phyloP scores from a whole-genome alignment of 2,888 invertebrate species.

The Brachylomia viminalis region DNA sequence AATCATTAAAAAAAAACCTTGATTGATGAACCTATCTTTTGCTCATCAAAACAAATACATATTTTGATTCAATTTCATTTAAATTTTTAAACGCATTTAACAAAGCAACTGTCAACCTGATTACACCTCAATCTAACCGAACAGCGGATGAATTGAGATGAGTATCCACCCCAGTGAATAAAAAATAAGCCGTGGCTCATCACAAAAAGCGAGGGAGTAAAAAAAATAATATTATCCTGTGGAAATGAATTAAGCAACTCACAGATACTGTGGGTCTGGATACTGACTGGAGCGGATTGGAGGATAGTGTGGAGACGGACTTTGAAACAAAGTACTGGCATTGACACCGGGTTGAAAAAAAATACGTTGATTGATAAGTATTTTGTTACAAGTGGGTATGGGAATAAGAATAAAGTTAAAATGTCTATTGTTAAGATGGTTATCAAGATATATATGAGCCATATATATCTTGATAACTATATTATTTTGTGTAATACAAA shows the following conservation, averaged over 20 bases:
- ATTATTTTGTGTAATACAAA: too few relatives aligned
- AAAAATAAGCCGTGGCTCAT: conserved; percentile 89
- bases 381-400: too few relatives aligned
- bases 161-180: conserved; percentile 88
- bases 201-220: conserved; percentile 88
- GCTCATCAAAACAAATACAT: conserved; percentile 40
- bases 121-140: conserved; percentile 83
- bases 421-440: too few relatives aligned
- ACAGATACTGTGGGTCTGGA: conserved; percentile 83
- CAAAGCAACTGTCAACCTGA: conserved; percentile 80
- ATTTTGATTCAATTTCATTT: conserved; percentile 58
- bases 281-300: conserved; percentile 68
- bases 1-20: too few relatives aligned
- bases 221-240: conserved; percentile 91
- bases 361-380: neutral
- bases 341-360: neutral
- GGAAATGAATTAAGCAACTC: conserved; percentile 90
- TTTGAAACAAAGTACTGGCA: neutral
- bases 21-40: neutral
- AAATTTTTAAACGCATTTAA: conserved; percentile 59
- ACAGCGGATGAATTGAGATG: conserved; percentile 81
- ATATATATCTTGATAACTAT: too few relatives aligned
- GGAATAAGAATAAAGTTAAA: neutral
- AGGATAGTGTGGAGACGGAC: conserved; percentile 61
- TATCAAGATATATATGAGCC: too few relatives aligned